phyloP scores from a whole-genome alignment of 2,797 vertebrate genomes.

The Aeoliscus strigatus region DNA sequence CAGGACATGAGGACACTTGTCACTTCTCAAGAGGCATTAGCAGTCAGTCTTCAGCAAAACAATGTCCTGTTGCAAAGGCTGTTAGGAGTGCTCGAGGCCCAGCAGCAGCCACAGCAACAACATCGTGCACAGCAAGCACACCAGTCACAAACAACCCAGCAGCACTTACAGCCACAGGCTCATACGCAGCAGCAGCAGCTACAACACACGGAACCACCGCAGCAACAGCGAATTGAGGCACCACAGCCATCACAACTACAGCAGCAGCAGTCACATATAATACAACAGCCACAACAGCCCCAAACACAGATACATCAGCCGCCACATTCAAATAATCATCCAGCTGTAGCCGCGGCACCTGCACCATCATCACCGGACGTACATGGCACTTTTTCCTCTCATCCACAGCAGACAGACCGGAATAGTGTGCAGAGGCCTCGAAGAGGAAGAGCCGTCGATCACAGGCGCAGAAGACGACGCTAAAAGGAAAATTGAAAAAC shows the following conservation, averaged over 20 bases:
- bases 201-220: conserved; percentile 53
- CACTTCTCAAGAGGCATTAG: conserved; percentile 76
- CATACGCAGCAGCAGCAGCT: conserved; percentile 49
- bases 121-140: conserved; percentile 61
- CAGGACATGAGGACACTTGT: conserved; percentile 78
- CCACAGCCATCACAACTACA: conserved; percentile 51
- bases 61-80: conserved; percentile 79
- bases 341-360: conserved; percentile 43
- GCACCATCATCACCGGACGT: conserved; percentile 62
- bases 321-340: conserved; percentile 56
- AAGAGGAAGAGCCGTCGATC: conserved; percentile 72
- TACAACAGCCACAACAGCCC: conserved; percentile 46
- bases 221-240: conserved; percentile 47
- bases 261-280: conserved; percentile 36
- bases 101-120: conserved; percentile 66
- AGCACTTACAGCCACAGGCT: conserved; percentile 56
- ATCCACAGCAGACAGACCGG: conserved; percentile 46
- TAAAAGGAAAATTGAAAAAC: conserved; percentile 25
- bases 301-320: conserved; percentile 60
- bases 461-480: conserved; percentile 73
- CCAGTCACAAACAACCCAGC: conserved; percentile 57
- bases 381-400: conserved; percentile 60
- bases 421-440: conserved; percentile 64
- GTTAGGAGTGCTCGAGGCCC: conserved; percentile 76
- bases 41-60: conserved; percentile 79